Conservation (phyloP, 2,113 vertebrate genomes). For the Ammodytes dubius region DNA sequence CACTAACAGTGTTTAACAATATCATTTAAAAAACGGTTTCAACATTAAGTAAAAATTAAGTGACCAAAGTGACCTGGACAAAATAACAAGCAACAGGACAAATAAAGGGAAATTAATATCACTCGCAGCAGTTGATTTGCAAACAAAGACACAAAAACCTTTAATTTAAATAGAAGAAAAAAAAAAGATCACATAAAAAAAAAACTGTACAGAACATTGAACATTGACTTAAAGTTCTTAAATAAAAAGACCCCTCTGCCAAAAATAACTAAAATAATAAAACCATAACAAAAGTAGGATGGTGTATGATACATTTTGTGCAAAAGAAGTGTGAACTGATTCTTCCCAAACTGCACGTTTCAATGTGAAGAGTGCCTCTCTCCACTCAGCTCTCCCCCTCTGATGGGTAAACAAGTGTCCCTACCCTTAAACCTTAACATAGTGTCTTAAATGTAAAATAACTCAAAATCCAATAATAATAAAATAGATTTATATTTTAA, state of each 20-base stretch:
- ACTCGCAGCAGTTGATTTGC: slow-evolving; percentile 61
- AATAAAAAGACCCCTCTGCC: slow-evolving; percentile 80
- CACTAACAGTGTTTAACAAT: neutral
- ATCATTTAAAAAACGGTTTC: neutral
- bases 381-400: slow-evolving; percentile 45
- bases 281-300: slow-evolving; percentile 75
- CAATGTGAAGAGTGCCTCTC: slow-evolving; percentile 62
- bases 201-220: slow-evolving; percentile 87
- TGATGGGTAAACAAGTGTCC: slow-evolving; percentile 56
- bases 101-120: slow-evolving; percentile 17
- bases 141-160: slow-evolving; percentile 86
- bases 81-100: neutral
- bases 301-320: slow-evolving; percentile 84
- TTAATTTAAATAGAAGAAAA: slow-evolving; percentile 87
- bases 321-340: slow-evolving; percentile 80
- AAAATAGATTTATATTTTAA: slow-evolving; percentile 88
- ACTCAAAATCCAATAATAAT: slow-evolving; percentile 84
- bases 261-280: slow-evolving; percentile 67
- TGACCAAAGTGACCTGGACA: neutral
- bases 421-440: slow-evolving; percentile 73
- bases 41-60: neutral
- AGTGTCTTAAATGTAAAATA: slow-evolving; percentile 83
- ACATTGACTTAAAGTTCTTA: slow-evolving; percentile 84
- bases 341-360: slow-evolving; percentile 79
- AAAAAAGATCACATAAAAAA: slow-evolving; percentile 74